Evolutionary conservation across 2,888 invertebrate species (phyloP), one percentile per base, ranked within the genome.

Genomic region (Platycheirus albimanus): DNA sequence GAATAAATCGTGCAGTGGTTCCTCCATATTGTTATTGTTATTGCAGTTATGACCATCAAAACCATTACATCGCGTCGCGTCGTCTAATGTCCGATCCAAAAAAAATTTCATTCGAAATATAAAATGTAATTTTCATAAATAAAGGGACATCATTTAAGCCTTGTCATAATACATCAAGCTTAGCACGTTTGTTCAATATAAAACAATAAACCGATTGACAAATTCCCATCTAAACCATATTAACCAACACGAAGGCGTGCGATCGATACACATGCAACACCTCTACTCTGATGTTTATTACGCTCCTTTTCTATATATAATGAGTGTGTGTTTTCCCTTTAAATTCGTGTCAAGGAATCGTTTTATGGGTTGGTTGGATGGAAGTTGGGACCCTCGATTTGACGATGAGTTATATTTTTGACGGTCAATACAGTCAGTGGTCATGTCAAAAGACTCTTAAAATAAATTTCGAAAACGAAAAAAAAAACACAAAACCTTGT

Each of bases 171-270:
- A 36, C 76, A 76, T 81, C 58, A 67, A 17, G 47, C 4, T 71
- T 61, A 70, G 66, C 77, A 80, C 58, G 69, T 80, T 81, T 76
- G 77, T 67, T 77, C 77, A 49, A 77, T 77, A 77, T 66, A 77
- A 81, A 77, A 77, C 81, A 77, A 77, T 81, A 77, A 81, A 77
- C 81, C 81, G 67, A 81, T 81, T 81, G 71, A 77, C 67, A 71
- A 77, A 67, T 63, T 66, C 77, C 52, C 71, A 81, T 81, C 71
- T 67, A 76, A 58, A 52, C 76, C 63, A 75, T 69, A 41, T 24
- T 41, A 75, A 49, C 58, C 41, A 54, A 67, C 81, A 81, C 77
- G 81, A 61, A 64, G 54, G n/a, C 8, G 24, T 20, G 0, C 4
- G 8, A 75, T 76, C 8, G 11, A 8, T 41, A 28, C 3, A 33